Base-by-base conservation (phyloP, 2,113 vertebrate genomes). In the Nothobranchius kuhntae region DNA sequence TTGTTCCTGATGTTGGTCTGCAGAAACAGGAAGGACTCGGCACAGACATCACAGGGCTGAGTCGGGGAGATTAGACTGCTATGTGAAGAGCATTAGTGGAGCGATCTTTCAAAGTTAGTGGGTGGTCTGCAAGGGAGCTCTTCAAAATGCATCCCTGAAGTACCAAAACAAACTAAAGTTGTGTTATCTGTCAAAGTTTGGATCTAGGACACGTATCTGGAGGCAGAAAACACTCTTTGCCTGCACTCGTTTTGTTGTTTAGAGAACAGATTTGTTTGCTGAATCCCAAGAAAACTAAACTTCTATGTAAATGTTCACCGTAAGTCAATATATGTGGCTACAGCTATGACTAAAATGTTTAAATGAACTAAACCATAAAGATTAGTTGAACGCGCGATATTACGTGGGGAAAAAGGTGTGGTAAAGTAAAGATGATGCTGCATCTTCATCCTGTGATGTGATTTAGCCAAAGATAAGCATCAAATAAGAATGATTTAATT, bases 131-230 rank as follows among this genome's bases (percentile, higher is more conserved):
- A 9, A 59, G 35, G 24, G n/a, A 53, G 72, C 59, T 65, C 48
- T 64, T 67, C 6, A 9, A 53, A 54, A 30, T 38, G 5, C 57
- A 74, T 81, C 71, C 59, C 55, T 60, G n/a, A 80, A 68, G 50
- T 40, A 50, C 9, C 64, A 40, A 40, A 40, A 40, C 7, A 38
- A 40, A 40, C 38, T 40, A 40, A 7, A 7, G 6, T 40, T 40
- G 38, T 7, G 9, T 77, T 73, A 65, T 53, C 71, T 75, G 75
- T 86, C 73, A 77, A 61, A 75, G 61, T 82, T 71, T 78, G 76
- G 59, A 88, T 86, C 53, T 84, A 74, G 88, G 80, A 76, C 86
- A 77, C 57, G 80, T 46, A 48, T 76, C 75, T 36, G 53, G 80
- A 86, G 80, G 74, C 65, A 13, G 62, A 61, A 6, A 45, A 58